phyloP scores from a whole-genome alignment of 2,797 vertebrate species.

The Cuculus canorus region DNA sequence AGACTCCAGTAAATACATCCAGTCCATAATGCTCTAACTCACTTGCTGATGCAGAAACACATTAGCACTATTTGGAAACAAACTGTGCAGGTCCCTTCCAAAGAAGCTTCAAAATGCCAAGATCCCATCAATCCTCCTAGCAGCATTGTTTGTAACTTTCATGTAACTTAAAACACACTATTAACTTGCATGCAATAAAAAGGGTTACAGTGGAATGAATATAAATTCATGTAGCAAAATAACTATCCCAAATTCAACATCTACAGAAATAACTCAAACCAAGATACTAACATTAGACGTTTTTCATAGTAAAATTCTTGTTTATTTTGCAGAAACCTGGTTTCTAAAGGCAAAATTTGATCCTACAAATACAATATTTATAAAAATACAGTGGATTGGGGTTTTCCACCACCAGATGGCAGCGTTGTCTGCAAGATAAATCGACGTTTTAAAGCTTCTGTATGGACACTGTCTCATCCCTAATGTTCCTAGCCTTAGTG shows the following conservation, averaged over 20 bases:
- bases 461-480: not conserved
- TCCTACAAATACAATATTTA: not conserved
- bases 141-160: not conserved
- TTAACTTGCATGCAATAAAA: not conserved
- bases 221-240: not conserved
- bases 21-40: not conserved
- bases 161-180: not conserved
- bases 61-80: not conserved
- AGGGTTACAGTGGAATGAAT: not conserved
- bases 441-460: not conserved
- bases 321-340: not conserved
- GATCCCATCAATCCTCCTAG: not conserved
- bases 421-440: slow-evolving; percentile 47
- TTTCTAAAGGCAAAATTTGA: not conserved
- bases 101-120: not conserved
- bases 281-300: not conserved
- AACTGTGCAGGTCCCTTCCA: not conserved
- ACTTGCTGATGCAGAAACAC: not conserved
- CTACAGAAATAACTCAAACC: not conserved
- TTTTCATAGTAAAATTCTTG: not conserved
- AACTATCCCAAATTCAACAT: not conserved
- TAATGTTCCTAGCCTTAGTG: not conserved
- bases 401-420: slow-evolving; percentile 75
- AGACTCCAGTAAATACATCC: not conserved
- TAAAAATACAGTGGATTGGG: not conserved